Evolutionary conservation across 1,140 invertebrate genomes (phyloP), one percentile per base, ranked within the genome.

Genomic region (Heliconius hermathena): DNA sequence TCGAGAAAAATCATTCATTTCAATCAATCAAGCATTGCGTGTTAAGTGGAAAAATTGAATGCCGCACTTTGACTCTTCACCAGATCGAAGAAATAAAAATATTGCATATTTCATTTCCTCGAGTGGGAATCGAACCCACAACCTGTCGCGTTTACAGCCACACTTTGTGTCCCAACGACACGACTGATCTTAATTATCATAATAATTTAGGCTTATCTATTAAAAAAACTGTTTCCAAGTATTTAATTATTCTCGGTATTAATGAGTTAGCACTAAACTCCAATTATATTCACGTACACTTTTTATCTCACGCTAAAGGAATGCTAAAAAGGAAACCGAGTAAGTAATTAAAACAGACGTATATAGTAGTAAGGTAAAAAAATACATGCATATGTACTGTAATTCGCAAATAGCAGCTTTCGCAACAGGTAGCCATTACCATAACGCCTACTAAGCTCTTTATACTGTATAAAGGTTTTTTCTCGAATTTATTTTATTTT

Each of bases 341-440:
- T 77, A 36, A 71, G 76, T 77, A 52, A 77, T 77, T 77, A 77
- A 77, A 77, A 77, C 66, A 52, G 38, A 29, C 75, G 71, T 77
- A 77, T 71, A 38, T 60, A 71, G 66, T 1, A 16, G 60, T 70
- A 0, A 18, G 16, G 26, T 76, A 70, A 76, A 76, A 76, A 71
- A 72, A 72, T 72, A 72, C 33, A 72, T 72, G 36, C 38, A 72
- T 38, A 72, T 3, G 36, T 66, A 66, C 60, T 66, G 60, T 29
- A 66, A 66, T 66, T 66, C 26, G 26, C 60, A 66, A 66, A 66
- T 66, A 66, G 60, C 60, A 66, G 60, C 60, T 66, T 66, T 66
- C 60, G 60, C 60, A 66, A 66, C 60, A 66, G 22, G 60, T 66
- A 29, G 60, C 26, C 60, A 66, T 66, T 66, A 66, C 60, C 60